phyloP scores from a whole-genome alignment of 1,140 invertebrate species.

The Paracyclopina nana region DNA sequence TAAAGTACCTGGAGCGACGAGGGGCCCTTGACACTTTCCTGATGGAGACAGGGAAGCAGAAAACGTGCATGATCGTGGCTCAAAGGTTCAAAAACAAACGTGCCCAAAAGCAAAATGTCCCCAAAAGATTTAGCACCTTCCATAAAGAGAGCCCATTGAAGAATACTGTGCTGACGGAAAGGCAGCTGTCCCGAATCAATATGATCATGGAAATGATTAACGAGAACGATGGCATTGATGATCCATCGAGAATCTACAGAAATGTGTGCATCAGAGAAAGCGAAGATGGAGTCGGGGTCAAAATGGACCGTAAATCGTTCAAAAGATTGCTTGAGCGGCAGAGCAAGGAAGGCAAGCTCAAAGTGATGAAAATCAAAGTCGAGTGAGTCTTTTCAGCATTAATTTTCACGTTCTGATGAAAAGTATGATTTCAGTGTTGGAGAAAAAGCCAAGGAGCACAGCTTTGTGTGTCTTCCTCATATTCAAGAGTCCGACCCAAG shows the following conservation, averaged over 20 bases:
- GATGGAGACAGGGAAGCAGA: too few species aligned
- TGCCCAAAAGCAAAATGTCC: conserved; percentile 22
- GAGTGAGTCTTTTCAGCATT: too few species aligned
- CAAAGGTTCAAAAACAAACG: too few species aligned
- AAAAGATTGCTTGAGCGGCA: conserved; percentile 35
- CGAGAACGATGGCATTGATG: conserved; percentile 34
- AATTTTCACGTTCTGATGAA: too few species aligned
- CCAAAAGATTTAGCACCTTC: conserved; percentile 17
- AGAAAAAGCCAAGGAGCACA: conserved; percentile 28
- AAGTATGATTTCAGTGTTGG: too few species aligned
- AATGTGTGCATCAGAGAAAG: conserved; percentile 30
- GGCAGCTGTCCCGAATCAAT: conserved; percentile 34
- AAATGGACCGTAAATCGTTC: conserved; percentile 40
- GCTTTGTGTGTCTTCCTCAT: conserved; percentile 36
- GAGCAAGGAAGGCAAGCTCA: conserved; percentile 35
- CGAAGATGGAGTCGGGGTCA: conserved; percentile 33
- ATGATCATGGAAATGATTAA: conserved; percentile 38
- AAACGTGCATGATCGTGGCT: too few species aligned
- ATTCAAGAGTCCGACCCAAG: conserved; percentile 28
- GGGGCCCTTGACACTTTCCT: conserved; percentile 25
- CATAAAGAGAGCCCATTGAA: conserved; percentile 15
- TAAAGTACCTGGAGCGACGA: conserved; percentile 35
- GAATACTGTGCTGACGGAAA: conserved; percentile 16
- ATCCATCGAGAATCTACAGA: conserved; percentile 33
- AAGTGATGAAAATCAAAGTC: conserved; percentile 35